These are phyloP conservation scores for Lycaon pictus DNA, from an alignment of 2,113 vertebrate genomes.

Conservation along the genomic window DNA sequence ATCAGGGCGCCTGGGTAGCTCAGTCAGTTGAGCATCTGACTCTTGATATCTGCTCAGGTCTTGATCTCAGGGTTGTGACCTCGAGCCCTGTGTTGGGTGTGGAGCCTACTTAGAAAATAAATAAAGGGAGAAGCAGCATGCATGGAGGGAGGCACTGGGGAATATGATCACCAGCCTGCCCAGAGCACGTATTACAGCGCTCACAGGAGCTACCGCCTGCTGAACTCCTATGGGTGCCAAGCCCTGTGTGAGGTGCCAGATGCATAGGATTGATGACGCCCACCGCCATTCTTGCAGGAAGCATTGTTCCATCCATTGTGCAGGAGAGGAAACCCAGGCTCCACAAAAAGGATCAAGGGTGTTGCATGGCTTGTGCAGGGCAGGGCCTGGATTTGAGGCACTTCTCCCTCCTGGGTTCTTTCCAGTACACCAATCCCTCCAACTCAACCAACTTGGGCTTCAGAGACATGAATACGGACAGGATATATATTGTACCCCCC, in stretches of 20 bases:
- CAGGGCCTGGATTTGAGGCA: not conserved
- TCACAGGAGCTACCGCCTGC: rapidly evolving
- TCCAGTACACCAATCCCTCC: not conserved
- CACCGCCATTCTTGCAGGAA: rapidly evolving
- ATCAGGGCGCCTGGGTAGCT: not conserved
- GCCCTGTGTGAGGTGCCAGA: not conserved
- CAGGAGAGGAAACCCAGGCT: not conserved
- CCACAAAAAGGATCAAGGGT: not conserved
- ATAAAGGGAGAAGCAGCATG: not conserved
- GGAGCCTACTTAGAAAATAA: not conserved
- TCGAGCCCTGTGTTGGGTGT: not conserved
- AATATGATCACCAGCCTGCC: rapidly evolving
- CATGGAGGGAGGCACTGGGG: rapidly evolving
- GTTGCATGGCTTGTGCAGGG: not conserved
- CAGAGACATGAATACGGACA: not conserved
- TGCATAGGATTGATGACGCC: rapidly evolving
- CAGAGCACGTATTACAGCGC: rapidly evolving
- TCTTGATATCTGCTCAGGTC: not conserved
- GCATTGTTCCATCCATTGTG: not conserved
- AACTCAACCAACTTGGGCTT: not conserved
- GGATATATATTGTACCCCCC: not conserved
- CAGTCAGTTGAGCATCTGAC: not conserved
- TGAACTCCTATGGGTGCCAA: not conserved
- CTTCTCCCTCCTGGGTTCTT: not conserved
- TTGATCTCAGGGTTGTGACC: not conserved